Conservation (phyloP, 2,797 vertebrate genomes). For the Ptychobarbus kaznakovi region DNA sequence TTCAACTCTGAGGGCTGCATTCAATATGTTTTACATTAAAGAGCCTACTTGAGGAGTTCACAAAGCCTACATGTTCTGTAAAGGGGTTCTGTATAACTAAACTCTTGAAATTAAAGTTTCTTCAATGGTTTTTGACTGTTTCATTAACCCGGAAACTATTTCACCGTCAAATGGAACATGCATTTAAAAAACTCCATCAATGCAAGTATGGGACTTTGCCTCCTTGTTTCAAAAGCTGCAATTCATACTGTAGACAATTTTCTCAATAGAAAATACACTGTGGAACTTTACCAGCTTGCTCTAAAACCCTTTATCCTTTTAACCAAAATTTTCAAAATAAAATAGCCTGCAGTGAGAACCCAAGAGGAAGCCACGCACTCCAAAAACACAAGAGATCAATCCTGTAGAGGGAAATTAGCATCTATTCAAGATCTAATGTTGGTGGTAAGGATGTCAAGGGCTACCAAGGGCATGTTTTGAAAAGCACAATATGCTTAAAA, state of each 20-base stretch:
- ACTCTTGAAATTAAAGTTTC: not conserved
- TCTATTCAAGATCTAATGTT: conserved; percentile 25
- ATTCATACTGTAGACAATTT: not conserved
- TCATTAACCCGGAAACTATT: not conserved
- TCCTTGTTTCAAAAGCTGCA: not conserved
- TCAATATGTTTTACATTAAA: conserved; percentile 24
- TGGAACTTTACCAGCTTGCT: not conserved
- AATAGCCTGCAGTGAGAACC: not conserved
- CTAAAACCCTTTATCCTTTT: not conserved
- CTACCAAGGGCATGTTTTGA: conserved; percentile 52
- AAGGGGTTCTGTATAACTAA: not conserved
- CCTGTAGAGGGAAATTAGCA: conserved; percentile 12
- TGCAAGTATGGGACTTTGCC: not conserved
- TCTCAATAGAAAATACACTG: not conserved
- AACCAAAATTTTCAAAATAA: not conserved
- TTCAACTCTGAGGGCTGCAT: not conserved
- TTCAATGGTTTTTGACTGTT: not conserved
- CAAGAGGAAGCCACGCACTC: conserved; percentile 22
- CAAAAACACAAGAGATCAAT: conserved; percentile 18
- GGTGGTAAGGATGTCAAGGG: conserved; percentile 34
- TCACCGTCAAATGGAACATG: not conserved
- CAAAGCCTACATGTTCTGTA: not conserved
- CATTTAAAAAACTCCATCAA: not conserved
- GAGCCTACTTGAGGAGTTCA: not conserved
- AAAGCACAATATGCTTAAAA: conserved; percentile 27